Evolutionary conservation across 2,888 invertebrate genomes (phyloP), one percentile per base, ranked within the genome.

Genomic region (Nomada ferruginata): DNA sequence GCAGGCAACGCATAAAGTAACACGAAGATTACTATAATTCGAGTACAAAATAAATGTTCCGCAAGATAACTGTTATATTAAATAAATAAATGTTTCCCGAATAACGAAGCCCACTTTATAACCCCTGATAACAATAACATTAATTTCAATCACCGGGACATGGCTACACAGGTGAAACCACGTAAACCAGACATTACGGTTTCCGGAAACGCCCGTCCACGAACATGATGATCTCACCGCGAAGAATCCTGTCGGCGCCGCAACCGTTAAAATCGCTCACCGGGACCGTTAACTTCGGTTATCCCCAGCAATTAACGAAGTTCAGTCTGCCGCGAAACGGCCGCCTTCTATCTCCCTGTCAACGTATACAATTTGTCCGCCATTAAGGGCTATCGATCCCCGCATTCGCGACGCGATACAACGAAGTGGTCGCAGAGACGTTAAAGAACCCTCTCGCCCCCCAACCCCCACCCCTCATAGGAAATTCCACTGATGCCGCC

Each of bases 301-400:
- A 88, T 82, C 79, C 87, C 83, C 82, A 85, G 85, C 89, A 89
- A 90, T 90, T 89, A 90, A 87, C 87, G 80, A 88, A 90, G 84
- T 89, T 87, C 79, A 79, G 83, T 72, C 71, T 61, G 20, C 60
- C 61, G 75, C 72, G 78, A 77, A 80, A 71, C 77, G 72, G 47
- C 55, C 36, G 50, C 73, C 72, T 76, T 84, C 72, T 70, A 79
- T 79, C 78, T 76, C 65, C 82, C 72, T 76, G 83, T 82, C 78
- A 70, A 53, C 82, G 69, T 82, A 69, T 72, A 79, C 76, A 76
- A 84, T 84, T 82, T 84, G 71, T 66, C 78, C 68, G 82, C 78
- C 74, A 78, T 78, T 82, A 83, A 76, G 69, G 74, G 71, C n/a
- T 75, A 83, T 83, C 59, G 81, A 81, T 75, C 77, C 36, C 36